Conservation (phyloP, 1,140 invertebrate species). For the Neodiprion fabricii region DNA sequence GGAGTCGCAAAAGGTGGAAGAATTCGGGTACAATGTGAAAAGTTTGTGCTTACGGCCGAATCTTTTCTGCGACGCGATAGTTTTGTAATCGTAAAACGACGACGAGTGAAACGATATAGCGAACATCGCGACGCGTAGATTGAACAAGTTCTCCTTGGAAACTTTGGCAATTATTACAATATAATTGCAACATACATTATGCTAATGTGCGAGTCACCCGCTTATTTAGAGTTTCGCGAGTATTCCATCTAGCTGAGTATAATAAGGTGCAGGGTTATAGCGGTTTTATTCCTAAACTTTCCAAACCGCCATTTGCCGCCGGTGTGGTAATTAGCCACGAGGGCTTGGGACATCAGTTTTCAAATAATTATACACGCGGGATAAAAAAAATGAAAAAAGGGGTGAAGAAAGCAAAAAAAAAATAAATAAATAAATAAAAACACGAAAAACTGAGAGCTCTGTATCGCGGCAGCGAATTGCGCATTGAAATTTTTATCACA, state of each 20-base stretch:
- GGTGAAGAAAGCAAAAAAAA: slow-evolving; percentile 9
- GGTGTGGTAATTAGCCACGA: slow-evolving; percentile 3
- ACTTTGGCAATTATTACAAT: slow-evolving; percentile 56
- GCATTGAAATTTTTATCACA: slow-evolving; percentile 9
- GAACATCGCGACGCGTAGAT: slow-evolving; percentile 30
- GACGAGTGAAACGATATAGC: background rate
- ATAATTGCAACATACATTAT: slow-evolving; percentile 59
- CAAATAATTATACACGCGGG: slow-evolving; percentile 14
- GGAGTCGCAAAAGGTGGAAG: too few relatives aligned
- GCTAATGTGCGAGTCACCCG: slow-evolving; percentile 47
- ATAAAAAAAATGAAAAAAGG: slow-evolving; percentile 22
- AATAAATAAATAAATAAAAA: background rate
- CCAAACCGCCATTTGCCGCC: slow-evolving; percentile 36
- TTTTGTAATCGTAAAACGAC: background rate
- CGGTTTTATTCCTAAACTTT: slow-evolving; percentile 50
- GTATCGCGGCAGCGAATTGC: background rate
- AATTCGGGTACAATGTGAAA: too few relatives aligned
- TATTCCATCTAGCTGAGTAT: background rate
- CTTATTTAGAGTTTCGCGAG: slow-evolving; percentile 44
- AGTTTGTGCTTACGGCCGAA: too few relatives aligned
- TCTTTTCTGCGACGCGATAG: too few relatives aligned
- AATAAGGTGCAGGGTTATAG: background rate
- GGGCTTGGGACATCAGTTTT: background rate
- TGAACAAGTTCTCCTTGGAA: slow-evolving; percentile 54
- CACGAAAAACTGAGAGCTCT: too few relatives aligned